A percentile compares a stretch with the other conserved stretches of the same genome.
Evolutionary conservation across 2,797 vertebrate genomes (phyloP).

Genomic region (Acanthopagrus latus): DNA sequence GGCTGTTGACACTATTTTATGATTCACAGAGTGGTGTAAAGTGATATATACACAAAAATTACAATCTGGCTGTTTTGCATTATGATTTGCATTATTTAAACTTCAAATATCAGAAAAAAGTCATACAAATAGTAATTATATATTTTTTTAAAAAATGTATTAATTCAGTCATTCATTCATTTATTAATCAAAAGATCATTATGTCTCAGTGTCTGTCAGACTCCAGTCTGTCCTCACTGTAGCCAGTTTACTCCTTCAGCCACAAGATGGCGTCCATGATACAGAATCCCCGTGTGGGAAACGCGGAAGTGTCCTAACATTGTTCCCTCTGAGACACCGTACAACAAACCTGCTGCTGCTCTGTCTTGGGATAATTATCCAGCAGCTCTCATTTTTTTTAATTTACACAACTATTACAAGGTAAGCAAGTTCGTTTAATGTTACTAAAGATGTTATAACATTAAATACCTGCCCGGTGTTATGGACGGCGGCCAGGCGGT

Average conservation of each 20-base stretch:
- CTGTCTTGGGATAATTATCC: conserved; percentile 49
- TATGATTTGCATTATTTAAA: too few species aligned
- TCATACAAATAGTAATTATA: too few species aligned
- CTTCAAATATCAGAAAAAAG: too few species aligned
- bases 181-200: too few species aligned
- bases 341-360: conserved; percentile 36
- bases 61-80: too few species aligned
- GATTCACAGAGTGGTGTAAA: too few species aligned
- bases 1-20: too few species aligned
- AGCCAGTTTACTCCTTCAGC: background rate
- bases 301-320: conserved; percentile 54
- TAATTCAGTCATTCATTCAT: too few species aligned
- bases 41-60: too few species aligned
- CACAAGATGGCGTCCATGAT: conserved; percentile 49
- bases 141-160: too few species aligned
- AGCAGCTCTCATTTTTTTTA: background rate
- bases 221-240: background rate
- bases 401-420: conserved; percentile 4
- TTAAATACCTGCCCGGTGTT: rapidly evolving
- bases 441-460: background rate
- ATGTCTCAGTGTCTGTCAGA: background rate
- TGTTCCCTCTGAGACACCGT: conserved; percentile 66
- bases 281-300: background rate
- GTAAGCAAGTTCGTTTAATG: conserved; percentile 1
- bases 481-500: background rate